A percentile compares a stretch with the other conserved stretches of the same genome.
phyloP scores from a whole-genome alignment of 2,888 invertebrate species.

The Cetonia aurata region DNA sequence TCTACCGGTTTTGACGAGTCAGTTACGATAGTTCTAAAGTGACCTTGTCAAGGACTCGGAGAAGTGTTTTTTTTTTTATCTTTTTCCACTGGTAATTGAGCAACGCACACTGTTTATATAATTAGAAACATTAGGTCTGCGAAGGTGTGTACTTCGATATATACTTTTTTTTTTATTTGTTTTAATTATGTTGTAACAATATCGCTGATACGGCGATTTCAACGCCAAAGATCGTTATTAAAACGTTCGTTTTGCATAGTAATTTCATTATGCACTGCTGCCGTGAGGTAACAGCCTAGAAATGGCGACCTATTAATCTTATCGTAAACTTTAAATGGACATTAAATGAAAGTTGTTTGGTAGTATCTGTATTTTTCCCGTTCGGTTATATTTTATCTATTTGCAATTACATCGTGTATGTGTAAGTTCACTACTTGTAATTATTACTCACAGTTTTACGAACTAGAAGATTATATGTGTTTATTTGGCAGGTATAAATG shows the following conservation, averaged over 20 bases:
- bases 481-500: too few species aligned
- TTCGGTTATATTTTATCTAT: too few species aligned
- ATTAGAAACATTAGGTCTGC: conserved; percentile 6
- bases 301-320: too few species aligned
- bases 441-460: too few species aligned
- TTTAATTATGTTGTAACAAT: conserved; percentile 17
- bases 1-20: conserved; percentile 27
- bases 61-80: conserved; percentile 10
- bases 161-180: conserved; percentile 20
- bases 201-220: conserved; percentile 4
- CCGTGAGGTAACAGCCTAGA: too few species aligned
- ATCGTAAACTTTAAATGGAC: too few species aligned
- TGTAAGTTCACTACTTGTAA: too few species aligned
- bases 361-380: too few species aligned
- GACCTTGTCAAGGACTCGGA: conserved; percentile 37
- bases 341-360: too few species aligned
- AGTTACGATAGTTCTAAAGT: conserved; percentile 31
- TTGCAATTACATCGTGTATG: too few species aligned
- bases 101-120: conserved; percentile 18
- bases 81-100: conserved; percentile 19
- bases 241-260: background rate
- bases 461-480: too few species aligned
- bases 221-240: background rate
- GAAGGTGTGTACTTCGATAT: background rate
- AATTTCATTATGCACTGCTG: too few species aligned